These are phyloP conservation scores for Pseudanteris insignis DNA, from an alignment of 2,888 invertebrate species.

Conservation along the genomic window DNA sequence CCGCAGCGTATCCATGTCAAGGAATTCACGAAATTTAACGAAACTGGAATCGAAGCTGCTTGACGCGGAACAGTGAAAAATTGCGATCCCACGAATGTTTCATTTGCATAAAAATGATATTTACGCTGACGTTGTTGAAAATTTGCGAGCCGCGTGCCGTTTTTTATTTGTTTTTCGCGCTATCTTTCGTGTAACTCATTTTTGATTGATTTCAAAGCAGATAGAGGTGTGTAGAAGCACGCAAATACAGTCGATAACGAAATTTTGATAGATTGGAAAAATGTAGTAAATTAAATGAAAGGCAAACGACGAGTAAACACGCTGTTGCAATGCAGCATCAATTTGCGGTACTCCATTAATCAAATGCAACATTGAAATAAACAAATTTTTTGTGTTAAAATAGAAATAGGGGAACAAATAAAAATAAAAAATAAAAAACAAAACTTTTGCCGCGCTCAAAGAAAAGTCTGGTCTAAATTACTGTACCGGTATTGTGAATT, in stretches of 20 bases:
- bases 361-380: slow-evolving; percentile 34
- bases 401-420: too few species aligned
- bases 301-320: slow-evolving; percentile 10
- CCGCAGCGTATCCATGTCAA: slow-evolving; percentile 40
- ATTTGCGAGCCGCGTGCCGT: too few species aligned
- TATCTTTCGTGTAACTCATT: too few species aligned
- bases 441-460: too few species aligned
- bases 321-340: slow-evolving; percentile 25
- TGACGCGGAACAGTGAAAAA: slow-evolving; percentile 25
- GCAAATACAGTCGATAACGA: slow-evolving; percentile 21
- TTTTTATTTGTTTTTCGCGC: too few species aligned
- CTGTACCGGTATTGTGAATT: too few species aligned
- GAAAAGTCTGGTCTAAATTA: too few species aligned
- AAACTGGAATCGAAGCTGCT: slow-evolving; percentile 33
- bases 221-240: slow-evolving; percentile 11
- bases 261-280: slow-evolving; percentile 41
- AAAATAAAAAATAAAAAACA: too few species aligned
- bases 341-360: slow-evolving; percentile 38
- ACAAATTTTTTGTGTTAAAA: slow-evolving; percentile 35
- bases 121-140: too few species aligned
- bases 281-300: slow-evolving; percentile 38
- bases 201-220: slow-evolving; percentile 24
- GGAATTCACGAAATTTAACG: slow-evolving; percentile 42
- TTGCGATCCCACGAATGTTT: not conserved
- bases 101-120: slow-evolving; percentile 20